phyloP scores from a whole-genome alignment of 2,888 invertebrate species.

The Drosophila tripunctata region DNA sequence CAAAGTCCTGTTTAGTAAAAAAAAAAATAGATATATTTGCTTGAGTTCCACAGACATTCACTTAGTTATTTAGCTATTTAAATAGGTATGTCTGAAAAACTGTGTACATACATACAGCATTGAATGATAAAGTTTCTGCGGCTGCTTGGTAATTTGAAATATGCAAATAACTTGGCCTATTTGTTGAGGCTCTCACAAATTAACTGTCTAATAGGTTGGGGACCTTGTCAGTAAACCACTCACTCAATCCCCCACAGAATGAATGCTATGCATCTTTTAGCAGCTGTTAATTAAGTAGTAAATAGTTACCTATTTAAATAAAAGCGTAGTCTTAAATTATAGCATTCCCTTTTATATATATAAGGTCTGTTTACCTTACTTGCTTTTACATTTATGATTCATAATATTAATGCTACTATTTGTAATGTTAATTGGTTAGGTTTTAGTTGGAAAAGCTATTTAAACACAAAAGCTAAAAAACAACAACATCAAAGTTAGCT shows the following conservation, averaged over 20 bases:
- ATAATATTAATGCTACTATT: neutral
- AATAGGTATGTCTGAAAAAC: constrained; percentile 7
- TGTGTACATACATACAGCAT: neutral
- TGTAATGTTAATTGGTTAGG: neutral
- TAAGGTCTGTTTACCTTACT: neutral
- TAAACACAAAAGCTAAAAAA: too few species aligned
- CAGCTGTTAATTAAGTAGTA: constrained; percentile 26
- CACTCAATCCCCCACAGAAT: too few species aligned
- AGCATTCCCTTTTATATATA: too few species aligned
- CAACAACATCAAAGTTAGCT: neutral
- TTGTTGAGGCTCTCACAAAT: constrained; percentile 25
- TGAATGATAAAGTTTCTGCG: constrained; percentile 30
- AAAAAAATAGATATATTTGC: too few species aligned
- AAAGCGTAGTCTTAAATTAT: neutral
- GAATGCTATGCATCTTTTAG: constrained; percentile 14
- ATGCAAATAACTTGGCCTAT: constrained; percentile 44
- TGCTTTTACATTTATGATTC: neutral
- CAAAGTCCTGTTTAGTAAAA: constrained; percentile 3
- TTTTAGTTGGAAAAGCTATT: neutral
- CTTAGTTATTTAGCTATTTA: constrained; percentile 5
- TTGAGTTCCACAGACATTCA: constrained; percentile 16
- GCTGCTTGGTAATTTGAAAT: constrained; percentile 37
- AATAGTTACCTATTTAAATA: constrained; percentile 16
- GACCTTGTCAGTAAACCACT: neutral
- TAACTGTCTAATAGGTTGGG: constrained; percentile 3